These are phyloP conservation scores for Caenorhabditis sulstoni DNA, from an alignment of 2,888 invertebrate species.

Conservation along the genomic window DNA sequence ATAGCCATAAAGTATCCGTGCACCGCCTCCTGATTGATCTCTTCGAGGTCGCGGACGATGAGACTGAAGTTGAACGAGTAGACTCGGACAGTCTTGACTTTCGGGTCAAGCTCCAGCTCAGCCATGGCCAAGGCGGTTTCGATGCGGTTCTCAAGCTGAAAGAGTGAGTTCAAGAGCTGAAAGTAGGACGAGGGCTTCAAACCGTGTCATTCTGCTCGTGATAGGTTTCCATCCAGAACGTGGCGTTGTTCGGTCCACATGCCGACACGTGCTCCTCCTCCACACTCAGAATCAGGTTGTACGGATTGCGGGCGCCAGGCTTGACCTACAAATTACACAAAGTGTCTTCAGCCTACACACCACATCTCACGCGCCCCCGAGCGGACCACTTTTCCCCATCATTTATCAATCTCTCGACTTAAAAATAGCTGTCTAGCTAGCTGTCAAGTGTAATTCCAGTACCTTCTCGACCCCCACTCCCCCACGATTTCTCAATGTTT, in stretches of 20 bases:
- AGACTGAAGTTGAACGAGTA: constrained; percentile 58
- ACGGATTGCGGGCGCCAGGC: constrained; percentile 35
- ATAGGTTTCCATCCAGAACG: constrained; percentile 68
- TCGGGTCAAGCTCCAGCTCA: constrained; percentile 32
- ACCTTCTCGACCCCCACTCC: neutral
- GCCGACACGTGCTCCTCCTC: constrained; percentile 60
- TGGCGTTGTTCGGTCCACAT: constrained; percentile 58
- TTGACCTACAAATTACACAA: constrained; percentile 53
- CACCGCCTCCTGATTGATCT: constrained; percentile 46
- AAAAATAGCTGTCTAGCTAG: constrained; percentile 32
- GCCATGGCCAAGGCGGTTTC: constrained; percentile 45
- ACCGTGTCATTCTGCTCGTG: constrained; percentile 52
- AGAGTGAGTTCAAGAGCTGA: neutral
- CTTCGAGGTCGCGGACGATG: constrained; percentile 46
- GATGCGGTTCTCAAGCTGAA: constrained; percentile 54
- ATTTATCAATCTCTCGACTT: constrained; percentile 36
- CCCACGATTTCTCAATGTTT: too few relatives aligned
- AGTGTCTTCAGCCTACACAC: constrained; percentile 18
- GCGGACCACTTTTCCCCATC: constrained; percentile 24
- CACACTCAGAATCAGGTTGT: constrained; percentile 49
- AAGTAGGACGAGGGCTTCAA: neutral
- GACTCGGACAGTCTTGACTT: constrained; percentile 43
- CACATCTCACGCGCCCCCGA: constrained; percentile 31
- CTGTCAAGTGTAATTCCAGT: constrained; percentile 1
- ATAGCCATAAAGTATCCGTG: constrained; percentile 55